Conservation (phyloP, 2,888 invertebrate species). For the Dynastes grantii region DNA sequence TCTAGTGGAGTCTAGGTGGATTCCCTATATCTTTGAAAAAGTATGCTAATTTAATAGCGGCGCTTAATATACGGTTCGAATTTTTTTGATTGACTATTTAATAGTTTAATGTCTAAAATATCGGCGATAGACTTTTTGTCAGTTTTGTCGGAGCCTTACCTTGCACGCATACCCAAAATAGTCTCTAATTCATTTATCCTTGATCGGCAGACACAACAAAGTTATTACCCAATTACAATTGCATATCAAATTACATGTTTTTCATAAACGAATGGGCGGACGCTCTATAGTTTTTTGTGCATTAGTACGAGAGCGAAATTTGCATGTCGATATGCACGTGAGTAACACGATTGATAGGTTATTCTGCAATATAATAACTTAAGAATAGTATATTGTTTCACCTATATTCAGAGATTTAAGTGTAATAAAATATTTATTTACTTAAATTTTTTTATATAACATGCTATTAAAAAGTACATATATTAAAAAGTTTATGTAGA, state of each 20-base stretch:
- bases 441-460: no score
- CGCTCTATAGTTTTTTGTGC: constrained; percentile 18
- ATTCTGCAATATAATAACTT: neutral
- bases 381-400: neutral
- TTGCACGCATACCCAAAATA: constrained; percentile 43
- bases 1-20: constrained; percentile 19
- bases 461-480: no score
- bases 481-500: no score
- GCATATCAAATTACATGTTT: constrained; percentile 59
- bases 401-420: neutral
- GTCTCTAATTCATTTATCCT: constrained; percentile 57
- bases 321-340: constrained; percentile 17
- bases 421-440: neutral
- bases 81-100: constrained; percentile 59
- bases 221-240: constrained; percentile 59
- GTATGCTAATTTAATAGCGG: constrained; percentile 57
- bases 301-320: constrained; percentile 7
- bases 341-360: neutral
- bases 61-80: constrained; percentile 55
- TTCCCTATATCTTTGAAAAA: constrained; percentile 47
- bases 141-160: constrained; percentile 31
- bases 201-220: constrained; percentile 58
- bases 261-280: constrained; percentile 38
- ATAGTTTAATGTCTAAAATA: constrained; percentile 54
- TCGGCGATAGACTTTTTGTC: constrained; percentile 39